Base-by-base conservation (phyloP, 2,888 invertebrate genomes). In the Pristionchus japonicus region DNA sequence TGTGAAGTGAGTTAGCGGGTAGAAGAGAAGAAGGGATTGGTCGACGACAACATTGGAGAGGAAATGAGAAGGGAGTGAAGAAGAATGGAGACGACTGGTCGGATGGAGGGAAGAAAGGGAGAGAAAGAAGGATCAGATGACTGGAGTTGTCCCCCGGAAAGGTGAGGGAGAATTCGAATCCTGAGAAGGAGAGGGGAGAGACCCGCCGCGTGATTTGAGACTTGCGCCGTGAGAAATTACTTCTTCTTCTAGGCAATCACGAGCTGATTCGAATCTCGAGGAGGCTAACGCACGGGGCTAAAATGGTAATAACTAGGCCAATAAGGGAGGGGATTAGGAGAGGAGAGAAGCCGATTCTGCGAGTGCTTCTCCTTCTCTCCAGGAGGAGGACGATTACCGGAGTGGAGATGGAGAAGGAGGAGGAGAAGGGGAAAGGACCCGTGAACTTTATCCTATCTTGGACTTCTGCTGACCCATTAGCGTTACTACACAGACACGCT, bases 361-460 rank as follows among this genome's bases (percentile, higher is more conserved):
- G 37, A 37, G 23, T 70, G 20, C 23, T 37, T 70, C 37, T 37
- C 37, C 70, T 13, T 15, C 9, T 70, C 61, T 6, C 27, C 43
- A 43, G 43, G n/a, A n/a, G 3, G 52, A 27, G 61, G 64, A 64
- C 70, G 34, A 37, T 70, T 70, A 70, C 20, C 4, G 70, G 37
- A 70, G 27, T 4, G 11, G 9, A 57, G 37, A 37, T 37, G 57
- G 9, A 70, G 70, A 37, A 37, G 70, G 37, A 70, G 70, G 34
- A 67, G 34, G 20, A 67, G 67, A n/a, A n/a, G n/a, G n/a, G n/a
- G 70, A 70, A 70, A 70, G 70, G 70, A 37, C 37, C 70, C 70
- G 7, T 37, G 70, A 34, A 70, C 70, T 70, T n/a, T 40, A 34
- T 27, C 13, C 27, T 27, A 34, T 34, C 31, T 61, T 0, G 6